Evolutionary conservation across 2,797 vertebrate genomes (phyloP).

Genomic region (Phrynocephalus guinanensis): DNA sequence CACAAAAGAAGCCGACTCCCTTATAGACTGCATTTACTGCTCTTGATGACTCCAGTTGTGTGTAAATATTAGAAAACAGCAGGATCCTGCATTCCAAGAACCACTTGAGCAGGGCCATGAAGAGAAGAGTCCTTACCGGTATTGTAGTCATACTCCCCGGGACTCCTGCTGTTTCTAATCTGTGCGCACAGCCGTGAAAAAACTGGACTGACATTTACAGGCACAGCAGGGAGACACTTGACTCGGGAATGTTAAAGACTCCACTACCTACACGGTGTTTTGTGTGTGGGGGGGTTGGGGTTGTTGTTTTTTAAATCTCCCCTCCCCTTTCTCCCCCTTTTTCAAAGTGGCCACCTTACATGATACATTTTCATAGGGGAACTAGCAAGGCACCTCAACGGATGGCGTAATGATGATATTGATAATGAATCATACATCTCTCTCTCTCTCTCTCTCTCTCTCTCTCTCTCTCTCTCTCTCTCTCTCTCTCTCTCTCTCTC

Average conservation of each 20-base stretch:
- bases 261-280: conserved; percentile 83
- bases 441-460: conserved; percentile 13
- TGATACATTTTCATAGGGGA: conserved; percentile 83
- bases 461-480: conserved; percentile 12
- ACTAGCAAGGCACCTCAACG: conserved; percentile 69
- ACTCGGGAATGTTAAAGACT: conserved; percentile 96
- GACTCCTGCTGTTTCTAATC: conserved; percentile 98
- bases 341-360: conserved; percentile 88
- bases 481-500: background rate
- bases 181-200: conserved; percentile 95
- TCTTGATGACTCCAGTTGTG: conserved; percentile 92
- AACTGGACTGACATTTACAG: conserved; percentile 99
- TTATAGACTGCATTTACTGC: conserved; percentile 82
- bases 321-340: background rate
- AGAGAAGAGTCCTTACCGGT: conserved; percentile 94
- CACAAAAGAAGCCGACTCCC: conserved; percentile 79
- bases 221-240: conserved; percentile 94
- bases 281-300: no score
- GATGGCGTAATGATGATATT: conserved; percentile 76
- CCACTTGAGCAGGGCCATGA: conserved; percentile 88
- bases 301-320: conserved; percentile 52
- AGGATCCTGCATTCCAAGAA: conserved; percentile 91
- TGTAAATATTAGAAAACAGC: conserved; percentile 99
- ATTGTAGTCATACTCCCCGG: conserved; percentile 90
- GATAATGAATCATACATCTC: conserved; percentile 73